Base-by-base conservation (phyloP, 2,797 vertebrate genomes). In the Lates japonicus region DNA sequence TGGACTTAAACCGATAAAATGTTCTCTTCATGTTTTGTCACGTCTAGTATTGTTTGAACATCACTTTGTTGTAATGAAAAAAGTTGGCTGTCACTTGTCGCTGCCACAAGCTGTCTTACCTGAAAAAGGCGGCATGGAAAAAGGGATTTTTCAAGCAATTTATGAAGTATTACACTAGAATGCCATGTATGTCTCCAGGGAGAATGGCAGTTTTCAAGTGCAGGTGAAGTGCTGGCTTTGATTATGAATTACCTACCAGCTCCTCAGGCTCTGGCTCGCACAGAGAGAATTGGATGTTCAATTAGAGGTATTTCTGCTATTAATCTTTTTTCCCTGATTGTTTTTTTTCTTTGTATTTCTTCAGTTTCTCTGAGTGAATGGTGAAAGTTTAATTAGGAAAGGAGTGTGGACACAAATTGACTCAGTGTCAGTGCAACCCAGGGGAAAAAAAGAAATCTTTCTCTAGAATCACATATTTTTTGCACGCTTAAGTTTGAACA, bases 91-190 rank as follows among this genome's bases (percentile, higher is more conserved):
- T 64, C 12, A 31, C 19, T 57, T 49, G 57, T 39, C 2, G 7
- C 54, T 31, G 59, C 52, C n/a, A 71, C 63, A 7, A 46, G 22
- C 58, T 49, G 51, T 60, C 46, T 35, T 25, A 29, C 20, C 42
- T 39, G 66, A 41, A 64, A 33, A 64, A 29, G 41, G 54, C 65
- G 48, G 54, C 20, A 22, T 35, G 33, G 64, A 54, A 83, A 88
- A 88, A 85, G 1, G 72, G 72, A 86, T 74, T 84, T 88, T 76
- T 69, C 33, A 66, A 72, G 70, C 58, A 85, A 88, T 87, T 89
- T 86, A 8, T 58, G 0, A 16, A 52, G 78, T 46, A 66, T 76
- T 84, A 39, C 59, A 63, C 14, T 1, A 37, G 72, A 89, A 87
- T 72, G 64, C 19, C 82, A 60, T 1, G 41, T 31, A 13, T 81